phyloP scores from a whole-genome alignment of 2,113 vertebrate genomes.

The Cavia porcellus region DNA sequence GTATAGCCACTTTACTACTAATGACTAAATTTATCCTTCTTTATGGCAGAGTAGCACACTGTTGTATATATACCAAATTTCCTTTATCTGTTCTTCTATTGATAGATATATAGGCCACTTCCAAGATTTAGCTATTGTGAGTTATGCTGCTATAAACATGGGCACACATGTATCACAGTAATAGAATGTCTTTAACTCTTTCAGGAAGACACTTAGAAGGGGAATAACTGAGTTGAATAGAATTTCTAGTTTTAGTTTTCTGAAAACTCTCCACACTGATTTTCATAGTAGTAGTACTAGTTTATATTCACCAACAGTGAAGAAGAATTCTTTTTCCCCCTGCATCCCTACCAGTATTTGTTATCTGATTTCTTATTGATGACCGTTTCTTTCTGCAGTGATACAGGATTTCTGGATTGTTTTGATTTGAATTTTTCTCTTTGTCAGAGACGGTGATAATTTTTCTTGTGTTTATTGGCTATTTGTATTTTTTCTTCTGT shows the following conservation, averaged over 20 bases:
- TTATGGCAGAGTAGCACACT: background rate
- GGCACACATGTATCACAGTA: background rate
- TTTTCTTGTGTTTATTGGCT: background rate
- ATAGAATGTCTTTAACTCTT: background rate
- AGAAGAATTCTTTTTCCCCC: background rate
- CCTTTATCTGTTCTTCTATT: background rate
- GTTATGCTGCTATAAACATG: background rate
- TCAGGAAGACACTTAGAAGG: background rate
- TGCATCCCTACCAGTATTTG: background rate
- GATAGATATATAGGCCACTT: background rate
- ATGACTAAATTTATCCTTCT: background rate
- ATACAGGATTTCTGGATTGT: background rate
- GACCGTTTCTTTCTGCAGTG: background rate
- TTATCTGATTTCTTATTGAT: background rate
- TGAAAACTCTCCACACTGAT: background rate
- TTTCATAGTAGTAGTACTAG: background rate
- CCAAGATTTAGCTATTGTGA: background rate
- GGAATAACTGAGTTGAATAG: background rate
- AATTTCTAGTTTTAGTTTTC: background rate
- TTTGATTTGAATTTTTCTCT: background rate
- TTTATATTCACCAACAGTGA: background rate
- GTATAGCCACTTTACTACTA: background rate
- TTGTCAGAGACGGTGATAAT: background rate
- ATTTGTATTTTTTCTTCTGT: background rate
- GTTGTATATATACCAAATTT: background rate